Conservation (phyloP, 2,113 vertebrate genomes). For the Cynocephalus volans region DNA sequence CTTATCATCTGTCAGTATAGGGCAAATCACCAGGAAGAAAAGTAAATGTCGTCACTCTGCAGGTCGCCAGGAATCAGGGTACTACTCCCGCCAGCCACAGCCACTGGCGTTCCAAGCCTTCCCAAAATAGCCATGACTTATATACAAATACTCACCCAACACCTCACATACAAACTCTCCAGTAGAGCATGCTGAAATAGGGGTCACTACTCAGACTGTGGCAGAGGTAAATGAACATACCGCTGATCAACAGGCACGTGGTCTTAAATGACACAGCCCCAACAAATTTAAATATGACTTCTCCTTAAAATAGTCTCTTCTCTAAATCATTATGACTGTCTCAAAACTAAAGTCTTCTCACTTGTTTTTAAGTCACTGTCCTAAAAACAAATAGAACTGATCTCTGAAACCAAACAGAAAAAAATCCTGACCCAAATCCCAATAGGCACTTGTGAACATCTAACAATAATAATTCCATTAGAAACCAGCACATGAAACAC, state of each 20-base stretch:
- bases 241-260: slow-evolving; percentile 26
- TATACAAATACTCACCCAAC: slow-evolving; percentile 65
- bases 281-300: slow-evolving; percentile 78
- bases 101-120: slow-evolving; percentile 45
- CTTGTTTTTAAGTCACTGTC: slow-evolving; percentile 61
- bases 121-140: slow-evolving; percentile 83
- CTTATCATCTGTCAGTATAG: slow-evolving; percentile 72
- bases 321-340: slow-evolving; percentile 54
- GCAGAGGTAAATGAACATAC: slow-evolving; percentile 24
- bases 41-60: slow-evolving; percentile 75
- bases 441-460: background rate
- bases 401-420: slow-evolving; percentile 15
- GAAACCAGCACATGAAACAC: background rate
- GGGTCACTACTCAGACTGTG: slow-evolving; percentile 40
- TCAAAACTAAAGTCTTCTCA: slow-evolving; percentile 61
- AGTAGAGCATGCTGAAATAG: background rate
- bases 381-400: slow-evolving; percentile 58
- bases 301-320: slow-evolving; percentile 73
- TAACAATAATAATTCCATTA: background rate
- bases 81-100: slow-evolving; percentile 56
- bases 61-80: slow-evolving; percentile 65
- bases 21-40: slow-evolving; percentile 57
- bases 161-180: slow-evolving; percentile 56
- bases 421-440: slow-evolving; percentile 60
- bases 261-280: background rate